Base-by-base conservation (phyloP, 2,113 vertebrate species). In the Chunga burmeisteri region DNA sequence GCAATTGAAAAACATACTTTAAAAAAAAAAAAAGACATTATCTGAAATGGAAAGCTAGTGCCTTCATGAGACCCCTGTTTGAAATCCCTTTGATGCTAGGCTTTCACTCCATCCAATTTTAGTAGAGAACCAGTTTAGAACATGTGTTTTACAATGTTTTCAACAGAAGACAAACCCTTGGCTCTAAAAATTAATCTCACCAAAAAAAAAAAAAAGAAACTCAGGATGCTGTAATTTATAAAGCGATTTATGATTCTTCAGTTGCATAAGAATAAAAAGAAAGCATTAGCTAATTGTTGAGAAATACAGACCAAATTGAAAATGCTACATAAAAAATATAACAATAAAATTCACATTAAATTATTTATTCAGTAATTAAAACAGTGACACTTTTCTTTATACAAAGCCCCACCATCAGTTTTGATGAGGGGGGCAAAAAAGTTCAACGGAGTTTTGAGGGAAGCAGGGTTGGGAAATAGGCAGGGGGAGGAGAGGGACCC, bases 331-430 rank as follows among this genome's bases (percentile, higher is more conserved):
- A 36, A 96, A 96, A 95, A 94, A 96, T 83, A 38, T 66, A 97
- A 89, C 94, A 96, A 90, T 95, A 93, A 97, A 94, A 77, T 95
- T 98, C 96, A 98, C 97, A 98, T 98, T 98, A 98, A 97, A 95
- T 98, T 98, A 98, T 98, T 98, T 98, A 98, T 98, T 98, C 95
- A 97, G 91, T 86, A 97, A 96, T 94, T 94, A 96, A 97, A 96
- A 94, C 96, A 98, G 90, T 66, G 53, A 96, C 66, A 86, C 27
- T 93, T 90, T 84, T 88, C 87, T 97, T 95, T 91, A 93, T 88
- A 97, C 94, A 98, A 95, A 90, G 53, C 66, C 15, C 49, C 61
- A 30, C 65, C 3, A 90, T 70, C 81, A 96, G 23, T 93, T 92
- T 81, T 73, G 63, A 94, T 65, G 38, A 53, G 44, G 74, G 34